Evolutionary conservation across 1,140 invertebrate species (phyloP).

Genomic region (Bemisia tabaci): DNA sequence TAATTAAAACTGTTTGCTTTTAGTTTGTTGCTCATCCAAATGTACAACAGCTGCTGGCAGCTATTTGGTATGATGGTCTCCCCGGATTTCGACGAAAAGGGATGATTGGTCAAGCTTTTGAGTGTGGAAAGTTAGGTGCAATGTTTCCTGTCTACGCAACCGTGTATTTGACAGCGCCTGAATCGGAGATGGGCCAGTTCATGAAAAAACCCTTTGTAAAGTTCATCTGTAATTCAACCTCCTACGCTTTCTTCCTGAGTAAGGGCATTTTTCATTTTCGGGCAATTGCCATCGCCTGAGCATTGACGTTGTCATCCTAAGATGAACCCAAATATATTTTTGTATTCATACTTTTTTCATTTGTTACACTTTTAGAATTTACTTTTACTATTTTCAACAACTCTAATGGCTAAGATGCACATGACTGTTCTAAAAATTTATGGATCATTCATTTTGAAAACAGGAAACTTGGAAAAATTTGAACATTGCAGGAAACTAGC

Average conservation of each 20-base stretch:
- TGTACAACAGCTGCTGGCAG: slow-evolving; percentile 75
- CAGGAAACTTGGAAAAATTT: too few relatives aligned
- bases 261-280: slow-evolving; percentile 30
- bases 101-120: slow-evolving; percentile 56
- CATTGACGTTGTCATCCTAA: too few relatives aligned
- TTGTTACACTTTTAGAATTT: too few relatives aligned
- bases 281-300: too few relatives aligned
- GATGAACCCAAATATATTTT: too few relatives aligned
- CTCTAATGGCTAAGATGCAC: too few relatives aligned
- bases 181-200: slow-evolving; percentile 60
- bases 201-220: slow-evolving; percentile 90
- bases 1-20: slow-evolving; percentile 19
- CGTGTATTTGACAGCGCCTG: slow-evolving; percentile 71
- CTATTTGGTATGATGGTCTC: slow-evolving; percentile 86
- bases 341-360: too few relatives aligned
- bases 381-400: too few relatives aligned
- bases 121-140: slow-evolving; percentile 60
- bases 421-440: too few relatives aligned
- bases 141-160: slow-evolving; percentile 77
- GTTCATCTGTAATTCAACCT: slow-evolving; percentile 81
- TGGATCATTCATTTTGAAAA: too few relatives aligned
- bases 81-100: slow-evolving; percentile 72
- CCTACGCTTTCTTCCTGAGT: slow-evolving; percentile 82
- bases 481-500: too few relatives aligned
- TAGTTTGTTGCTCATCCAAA: slow-evolving; percentile 89